Conservation (phyloP, 2,888 invertebrate species). For the Cepaea hortensis region DNA sequence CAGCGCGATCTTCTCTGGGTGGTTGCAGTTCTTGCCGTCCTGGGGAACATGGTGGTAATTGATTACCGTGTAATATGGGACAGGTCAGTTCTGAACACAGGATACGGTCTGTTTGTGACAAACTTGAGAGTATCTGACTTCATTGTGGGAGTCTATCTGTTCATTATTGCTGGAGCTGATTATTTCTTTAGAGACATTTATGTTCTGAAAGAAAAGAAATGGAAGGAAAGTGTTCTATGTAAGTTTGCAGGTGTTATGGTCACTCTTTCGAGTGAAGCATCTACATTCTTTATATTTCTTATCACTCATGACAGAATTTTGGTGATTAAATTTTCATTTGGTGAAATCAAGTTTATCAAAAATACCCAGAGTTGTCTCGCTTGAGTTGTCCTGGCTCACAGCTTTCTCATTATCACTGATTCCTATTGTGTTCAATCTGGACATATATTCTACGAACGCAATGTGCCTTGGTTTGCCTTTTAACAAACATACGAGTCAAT, state of each 20-base stretch:
- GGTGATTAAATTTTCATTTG: constrained; percentile 6
- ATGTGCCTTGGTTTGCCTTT: neutral
- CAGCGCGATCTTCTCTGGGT: constrained; percentile 36
- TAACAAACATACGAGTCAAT: neutral
- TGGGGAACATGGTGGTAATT: constrained; percentile 55
- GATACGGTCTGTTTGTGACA: constrained; percentile 25
- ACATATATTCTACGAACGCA: neutral
- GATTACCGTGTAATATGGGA: constrained; percentile 56
- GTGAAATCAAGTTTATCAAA: neutral
- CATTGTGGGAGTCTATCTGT: constrained; percentile 59
- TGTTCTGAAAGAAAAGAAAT: neutral
- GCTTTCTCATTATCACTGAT: neutral
- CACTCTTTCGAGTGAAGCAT: constrained; percentile 11
- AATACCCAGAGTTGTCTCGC: neutral
- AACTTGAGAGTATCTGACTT: constrained; percentile 54
- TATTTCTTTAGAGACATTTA: constrained; percentile 42
- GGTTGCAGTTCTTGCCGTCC: constrained; percentile 53
- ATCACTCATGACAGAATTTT: constrained; percentile 3
- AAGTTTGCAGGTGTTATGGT: neutral
- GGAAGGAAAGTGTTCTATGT: neutral
- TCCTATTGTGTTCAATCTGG: neutral
- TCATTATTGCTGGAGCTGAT: constrained; percentile 59
- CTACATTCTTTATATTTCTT: constrained; percentile 10
- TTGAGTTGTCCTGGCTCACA: neutral
- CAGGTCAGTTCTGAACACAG: constrained; percentile 49